Base-by-base conservation (phyloP, 2,888 invertebrate genomes). In the Ferrisia virgata region DNA sequence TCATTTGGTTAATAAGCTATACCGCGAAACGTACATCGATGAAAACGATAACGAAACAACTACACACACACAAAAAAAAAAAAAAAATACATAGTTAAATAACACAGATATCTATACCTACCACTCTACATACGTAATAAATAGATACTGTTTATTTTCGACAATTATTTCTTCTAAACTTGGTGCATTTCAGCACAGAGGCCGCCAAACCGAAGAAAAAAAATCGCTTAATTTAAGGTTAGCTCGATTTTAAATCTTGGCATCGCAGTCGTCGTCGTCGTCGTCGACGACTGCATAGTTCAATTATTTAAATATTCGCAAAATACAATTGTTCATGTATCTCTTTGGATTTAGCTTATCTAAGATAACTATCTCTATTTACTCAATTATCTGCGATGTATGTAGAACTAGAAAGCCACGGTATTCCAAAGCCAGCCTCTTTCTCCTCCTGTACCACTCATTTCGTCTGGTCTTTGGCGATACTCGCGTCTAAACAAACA, bases 271-370 rank as follows among this genome's bases (percentile, higher is more conserved):
- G n/a, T n/a, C n/a, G n/a, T n/a, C n/a, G n/a, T n/a, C n/a, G n/a
- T n/a, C n/a, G n/a, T n/a, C n/a, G n/a, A n/a, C n/a, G n/a, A n/a
- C n/a, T n/a, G 11, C 58, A 0, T 15, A 3, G 43, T 43, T 11
- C 43, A 15, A 43, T n/a, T n/a, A n/a, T 43, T 43, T 43, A 18
- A 47, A 47, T 47, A 4, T 47, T 18, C 2, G 64, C 40, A n/a
- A 80, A 80, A 81, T 13, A 81, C 81, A 81, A 81, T 81, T 58
- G 81, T 81, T 53, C 58, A 53, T 80, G 80, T 53, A n/a, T n/a
- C 31, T 28, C 3, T 64, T 47, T 47, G 18, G 18, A 18, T 8
- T n/a, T 8, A 36, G 4, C 0, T 8, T 33, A 25, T n/a, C n/a
- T 18, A 13, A 64, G 81, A 81, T 81, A 81, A 64, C 81, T 81